Base-by-base conservation (phyloP, 2,113 vertebrate species). In the Triplophysa dalaica region DNA sequence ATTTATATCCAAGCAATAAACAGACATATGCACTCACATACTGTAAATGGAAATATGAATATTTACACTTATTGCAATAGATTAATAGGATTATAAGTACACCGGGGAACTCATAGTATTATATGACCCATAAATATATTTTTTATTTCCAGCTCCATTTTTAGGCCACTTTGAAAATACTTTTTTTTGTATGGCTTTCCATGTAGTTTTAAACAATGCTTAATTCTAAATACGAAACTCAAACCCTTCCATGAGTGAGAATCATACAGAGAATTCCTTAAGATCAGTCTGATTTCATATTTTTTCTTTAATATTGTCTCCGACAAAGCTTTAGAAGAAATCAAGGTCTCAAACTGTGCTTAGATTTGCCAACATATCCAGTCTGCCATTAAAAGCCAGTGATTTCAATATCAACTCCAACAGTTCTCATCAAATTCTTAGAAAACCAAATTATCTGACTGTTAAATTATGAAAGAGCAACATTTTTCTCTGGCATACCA, bases 321-420 rank as follows among this genome's bases (percentile, higher is more conserved):
- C 16, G 50, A 52, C 6, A 6, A 52, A 52, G 50, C 50, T 17
- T 45, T 52, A 52, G 48, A 17, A 17, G 48, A 17, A 16, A 52
- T 52, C 1, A 50, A 17, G 50, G 13, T 50, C 48, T 14, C 24
- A 56, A 33, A n/a, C 26, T 56, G 69, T 38, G 50, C 26, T 38
- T 5, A 38, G 14, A 52, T 70, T 54, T 70, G 50, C 5, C 50
- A n/a, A 33, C 9, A 70, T 17, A 54, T 26, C 16, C 29, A 70
- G 26, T 70, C 69, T 70, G 17, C 68, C 33, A 70, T 70, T 26
- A 70, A 29, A 70, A 19, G 5, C 29, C 19, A 56, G 50, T n/a
- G 5, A 56, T 70, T 56, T 70, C n/a, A 33, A 17, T 56, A 21
- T 13, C 14, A 38, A 70, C 29, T 21, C 0, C n/a, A 33, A 56